phyloP scores from a whole-genome alignment of 1,140 invertebrate species.

The Drosophila kurseongensis region DNA sequence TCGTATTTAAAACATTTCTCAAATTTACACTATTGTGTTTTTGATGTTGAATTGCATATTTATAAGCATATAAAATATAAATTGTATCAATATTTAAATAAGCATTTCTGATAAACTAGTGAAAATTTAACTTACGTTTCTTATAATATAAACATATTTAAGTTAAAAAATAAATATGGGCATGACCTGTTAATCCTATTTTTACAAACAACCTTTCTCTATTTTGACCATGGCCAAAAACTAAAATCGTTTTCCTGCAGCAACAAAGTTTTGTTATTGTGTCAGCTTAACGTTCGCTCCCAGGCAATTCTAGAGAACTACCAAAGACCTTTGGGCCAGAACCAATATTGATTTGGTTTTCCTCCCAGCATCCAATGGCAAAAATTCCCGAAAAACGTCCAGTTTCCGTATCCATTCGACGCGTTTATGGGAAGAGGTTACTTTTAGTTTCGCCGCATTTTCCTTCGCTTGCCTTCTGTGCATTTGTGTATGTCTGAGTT shows the following conservation, averaged over 20 bases:
- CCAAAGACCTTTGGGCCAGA: constrained; percentile 35
- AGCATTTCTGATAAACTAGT: neutral
- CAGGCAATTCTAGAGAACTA: constrained; percentile 29
- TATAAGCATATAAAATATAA: neutral
- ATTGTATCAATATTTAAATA: neutral
- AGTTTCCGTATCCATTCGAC: constrained; percentile 16
- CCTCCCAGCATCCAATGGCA: neutral
- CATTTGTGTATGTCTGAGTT: constrained; percentile 6
- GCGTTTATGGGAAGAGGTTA: constrained; percentile 47
- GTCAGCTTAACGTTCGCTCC: constrained; percentile 36
- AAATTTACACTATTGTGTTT: neutral
- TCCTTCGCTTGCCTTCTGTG: neutral
- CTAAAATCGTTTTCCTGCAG: constrained; percentile 17
- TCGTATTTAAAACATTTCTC: neutral
- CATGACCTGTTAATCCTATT: neutral
- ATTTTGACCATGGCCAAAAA: constrained; percentile 5
- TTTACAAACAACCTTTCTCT: neutral
- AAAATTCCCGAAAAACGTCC: constrained; percentile 1
- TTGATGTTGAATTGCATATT: neutral
- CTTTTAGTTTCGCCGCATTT: constrained; percentile 43
- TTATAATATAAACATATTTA: neutral
- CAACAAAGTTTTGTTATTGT: constrained; percentile 33
- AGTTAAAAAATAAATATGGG: too few species aligned
- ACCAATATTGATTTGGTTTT: constrained; percentile 55
- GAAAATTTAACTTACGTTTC: neutral